Evolutionary conservation across 2,113 vertebrate genomes (phyloP).

Genomic region (Hymenochirus boettgeri): DNA sequence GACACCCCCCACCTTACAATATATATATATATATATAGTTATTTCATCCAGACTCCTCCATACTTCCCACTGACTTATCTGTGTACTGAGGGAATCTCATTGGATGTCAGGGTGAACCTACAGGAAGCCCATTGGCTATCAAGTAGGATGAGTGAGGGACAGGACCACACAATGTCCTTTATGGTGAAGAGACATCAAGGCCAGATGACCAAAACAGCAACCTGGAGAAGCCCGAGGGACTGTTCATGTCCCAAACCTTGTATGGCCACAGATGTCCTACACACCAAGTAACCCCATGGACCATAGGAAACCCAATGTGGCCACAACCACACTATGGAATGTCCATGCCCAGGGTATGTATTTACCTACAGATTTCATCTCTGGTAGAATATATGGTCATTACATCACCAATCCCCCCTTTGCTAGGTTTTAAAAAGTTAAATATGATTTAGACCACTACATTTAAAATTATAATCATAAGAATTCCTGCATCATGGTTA

Average conservation of each 20-base stretch:
- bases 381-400: no score
- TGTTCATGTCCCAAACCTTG: slow-evolving; percentile 47
- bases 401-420: no score
- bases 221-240: slow-evolving; percentile 13
- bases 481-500: no score
- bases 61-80: neutral
- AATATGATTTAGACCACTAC: no score
- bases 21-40: no score
- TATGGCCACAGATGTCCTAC: slow-evolving; percentile 69
- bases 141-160: neutral
- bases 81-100: slow-evolving; percentile 5
- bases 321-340: slow-evolving; percentile 47
- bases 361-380: no score
- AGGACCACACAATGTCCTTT: no score
- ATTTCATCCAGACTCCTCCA: neutral
- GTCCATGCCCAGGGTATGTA: slow-evolving; percentile 50
- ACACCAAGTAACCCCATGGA: slow-evolving; percentile 87
- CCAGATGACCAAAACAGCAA: neutral
- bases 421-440: no score
- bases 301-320: slow-evolving; percentile 60
- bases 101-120: neutral
- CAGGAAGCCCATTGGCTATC: neutral
- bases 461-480: no score
- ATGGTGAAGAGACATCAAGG: neutral
- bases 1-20: no score